phyloP scores from a whole-genome alignment of 2,888 invertebrate species.

The Eupithecia vulgata region DNA sequence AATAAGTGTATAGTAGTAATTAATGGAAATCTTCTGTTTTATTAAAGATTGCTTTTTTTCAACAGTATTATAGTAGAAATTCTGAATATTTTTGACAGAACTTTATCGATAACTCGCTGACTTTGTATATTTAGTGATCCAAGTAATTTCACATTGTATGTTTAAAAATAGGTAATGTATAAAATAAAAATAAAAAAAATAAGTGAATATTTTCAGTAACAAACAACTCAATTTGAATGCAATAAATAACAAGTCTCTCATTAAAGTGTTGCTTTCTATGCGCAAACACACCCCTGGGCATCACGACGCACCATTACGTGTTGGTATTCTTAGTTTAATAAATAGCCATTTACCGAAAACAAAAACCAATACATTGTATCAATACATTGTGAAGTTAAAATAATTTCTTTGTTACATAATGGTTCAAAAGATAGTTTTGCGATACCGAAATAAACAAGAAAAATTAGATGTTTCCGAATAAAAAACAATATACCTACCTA shows the following conservation, averaged over 20 bases:
- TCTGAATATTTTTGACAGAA: background rate
- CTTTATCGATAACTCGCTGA: background rate
- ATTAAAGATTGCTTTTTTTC: too few species aligned
- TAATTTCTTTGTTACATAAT: background rate
- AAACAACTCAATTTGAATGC: slow-evolving; percentile 11
- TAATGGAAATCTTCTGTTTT: too few species aligned
- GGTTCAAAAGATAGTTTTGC: too few species aligned
- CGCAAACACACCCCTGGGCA: slow-evolving; percentile 56
- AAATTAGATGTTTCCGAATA: too few species aligned
- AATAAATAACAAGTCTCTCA: slow-evolving; percentile 41
- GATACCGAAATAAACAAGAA: too few species aligned
- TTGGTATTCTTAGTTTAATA: slow-evolving; percentile 20
- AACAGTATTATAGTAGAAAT: too few species aligned
- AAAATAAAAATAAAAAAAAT: background rate
- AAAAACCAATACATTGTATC: too few species aligned
- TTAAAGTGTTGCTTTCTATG: slow-evolving; percentile 34
- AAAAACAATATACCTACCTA: too few species aligned
- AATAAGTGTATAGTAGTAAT: too few species aligned
- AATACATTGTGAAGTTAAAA: background rate
- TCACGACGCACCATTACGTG: slow-evolving; percentile 55
- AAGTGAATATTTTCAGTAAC: background rate
- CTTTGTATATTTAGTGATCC: background rate
- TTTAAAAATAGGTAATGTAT: too few species aligned
- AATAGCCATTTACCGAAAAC: slow-evolving; percentile 20
- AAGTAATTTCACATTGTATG: background rate